A percentile compares a stretch with the other conserved stretches of the same genome.
These are phyloP conservation scores for Acromyrmex echinatior DNA, from an alignment of 1,140 invertebrate species.

Conservation along the genomic window DNA sequence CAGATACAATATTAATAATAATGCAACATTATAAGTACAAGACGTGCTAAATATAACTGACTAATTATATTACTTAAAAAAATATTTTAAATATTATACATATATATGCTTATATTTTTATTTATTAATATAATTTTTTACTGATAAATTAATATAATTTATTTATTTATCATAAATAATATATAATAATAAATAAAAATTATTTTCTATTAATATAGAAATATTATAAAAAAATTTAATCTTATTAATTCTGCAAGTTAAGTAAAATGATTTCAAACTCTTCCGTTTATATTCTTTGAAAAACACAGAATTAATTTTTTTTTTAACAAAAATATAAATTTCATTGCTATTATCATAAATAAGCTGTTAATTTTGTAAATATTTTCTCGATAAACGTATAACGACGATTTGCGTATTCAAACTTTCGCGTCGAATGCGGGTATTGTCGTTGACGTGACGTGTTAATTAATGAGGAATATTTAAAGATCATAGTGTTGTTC, in stretches of 20 bases:
- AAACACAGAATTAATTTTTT: not conserved
- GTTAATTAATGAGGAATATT: slow-evolving; percentile 52
- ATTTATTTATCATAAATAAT: slow-evolving; percentile 6
- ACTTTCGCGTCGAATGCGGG: not conserved
- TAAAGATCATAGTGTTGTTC: not conserved
- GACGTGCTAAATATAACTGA: not conserved
- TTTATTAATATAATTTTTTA: too few relatives aligned
- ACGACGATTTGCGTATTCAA: not conserved
- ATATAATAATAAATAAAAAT: not conserved
- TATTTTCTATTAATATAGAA: not conserved
- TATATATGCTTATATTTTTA: not conserved
- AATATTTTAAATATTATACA: not conserved
- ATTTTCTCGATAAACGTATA: not conserved
- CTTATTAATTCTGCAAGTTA: not conserved
- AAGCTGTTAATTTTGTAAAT: not conserved
- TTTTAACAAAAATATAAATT: not conserved
- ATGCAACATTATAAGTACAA: not conserved
- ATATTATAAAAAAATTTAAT: not conserved
- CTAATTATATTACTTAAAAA: not conserved
- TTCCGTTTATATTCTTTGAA: not conserved
- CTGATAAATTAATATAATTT: too few relatives aligned
- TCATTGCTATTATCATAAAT: not conserved
- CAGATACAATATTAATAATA: not conserved
- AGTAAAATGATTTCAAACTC: not conserved
- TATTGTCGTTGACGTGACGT: not conserved